phyloP scores from a whole-genome alignment of 2,113 vertebrate genomes.

The Hippocampus comes region DNA sequence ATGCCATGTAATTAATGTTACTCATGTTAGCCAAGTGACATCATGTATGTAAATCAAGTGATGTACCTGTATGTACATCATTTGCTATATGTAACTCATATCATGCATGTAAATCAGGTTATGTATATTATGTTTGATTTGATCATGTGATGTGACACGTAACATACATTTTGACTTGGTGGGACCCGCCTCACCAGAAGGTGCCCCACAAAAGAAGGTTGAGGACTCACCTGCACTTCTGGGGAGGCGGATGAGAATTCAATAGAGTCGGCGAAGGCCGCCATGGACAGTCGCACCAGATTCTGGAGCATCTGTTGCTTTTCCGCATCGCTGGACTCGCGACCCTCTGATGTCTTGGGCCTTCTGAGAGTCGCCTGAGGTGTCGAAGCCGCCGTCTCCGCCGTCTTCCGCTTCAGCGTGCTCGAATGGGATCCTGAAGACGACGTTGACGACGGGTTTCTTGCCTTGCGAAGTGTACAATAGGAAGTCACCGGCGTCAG shows the following conservation, averaged over 20 bases:
- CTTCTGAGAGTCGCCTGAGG: constrained; percentile 67
- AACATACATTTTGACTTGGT: too few relatives aligned
- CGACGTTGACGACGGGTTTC: constrained; percentile 56
- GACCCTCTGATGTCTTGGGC: constrained; percentile 56
- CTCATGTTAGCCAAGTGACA: too few relatives aligned
- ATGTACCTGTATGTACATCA: too few relatives aligned
- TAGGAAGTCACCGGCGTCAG: constrained; percentile 52
- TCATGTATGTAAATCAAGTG: too few relatives aligned
- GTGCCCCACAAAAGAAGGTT: background rate
- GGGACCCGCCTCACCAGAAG: too few relatives aligned
- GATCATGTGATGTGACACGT: too few relatives aligned
- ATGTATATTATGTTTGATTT: too few relatives aligned
- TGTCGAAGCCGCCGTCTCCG: background rate
- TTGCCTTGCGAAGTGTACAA: constrained; percentile 60
- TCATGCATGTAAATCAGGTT: background rate
- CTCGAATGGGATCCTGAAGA: constrained; percentile 50
- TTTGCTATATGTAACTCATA: too few relatives aligned
- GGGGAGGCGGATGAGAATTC: constrained; percentile 83
- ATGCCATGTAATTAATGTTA: too few relatives aligned
- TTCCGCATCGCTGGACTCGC: constrained; percentile 52
- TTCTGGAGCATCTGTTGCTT: constrained; percentile 82
- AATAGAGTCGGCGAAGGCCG: constrained; percentile 81
- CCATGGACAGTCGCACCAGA: constrained; percentile 89
- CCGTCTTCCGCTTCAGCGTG: constrained; percentile 58
- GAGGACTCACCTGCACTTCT: constrained; percentile 84